Evolutionary conservation across 2,113 vertebrate genomes (phyloP).

Genomic region (Ancistrus triradiatus): DNA sequence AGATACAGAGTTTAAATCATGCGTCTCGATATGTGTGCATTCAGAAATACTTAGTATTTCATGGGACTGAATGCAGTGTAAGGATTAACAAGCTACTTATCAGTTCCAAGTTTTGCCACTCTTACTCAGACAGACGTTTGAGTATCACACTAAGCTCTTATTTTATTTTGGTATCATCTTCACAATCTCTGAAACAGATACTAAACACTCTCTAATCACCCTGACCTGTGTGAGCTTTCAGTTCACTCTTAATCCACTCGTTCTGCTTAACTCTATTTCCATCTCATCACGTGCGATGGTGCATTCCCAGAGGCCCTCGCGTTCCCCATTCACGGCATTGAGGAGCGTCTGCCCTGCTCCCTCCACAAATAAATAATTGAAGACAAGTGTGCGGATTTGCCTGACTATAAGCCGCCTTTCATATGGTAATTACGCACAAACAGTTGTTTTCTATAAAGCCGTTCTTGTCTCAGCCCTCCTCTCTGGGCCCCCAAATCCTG

Average conservation of each 20-base stretch:
- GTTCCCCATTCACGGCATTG: conserved; percentile 30
- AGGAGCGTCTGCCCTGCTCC: conserved; percentile 14
- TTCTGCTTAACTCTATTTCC: conserved; percentile 37
- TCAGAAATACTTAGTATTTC: no score
- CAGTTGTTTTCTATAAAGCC: conserved; percentile 48
- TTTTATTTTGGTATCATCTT: no score
- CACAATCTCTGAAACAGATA: no score
- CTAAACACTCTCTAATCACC: no score
- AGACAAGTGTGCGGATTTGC: conserved; percentile 46
- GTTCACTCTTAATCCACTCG: conserved; percentile 35
- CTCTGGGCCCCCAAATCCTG: conserved; percentile 21
- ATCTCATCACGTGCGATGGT: conserved; percentile 39
- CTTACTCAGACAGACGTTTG: no score
- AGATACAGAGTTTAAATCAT: no score
- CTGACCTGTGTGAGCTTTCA: background rate
- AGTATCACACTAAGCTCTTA: no score
- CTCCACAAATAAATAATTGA: conserved; percentile 50
- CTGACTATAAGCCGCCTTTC: conserved; percentile 50
- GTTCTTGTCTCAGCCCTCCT: conserved; percentile 39
- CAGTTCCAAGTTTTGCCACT: no score
- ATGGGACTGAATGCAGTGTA: no score
- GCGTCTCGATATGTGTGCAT: no score
- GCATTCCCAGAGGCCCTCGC: conserved; percentile 39
- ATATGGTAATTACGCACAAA: conserved; percentile 57
- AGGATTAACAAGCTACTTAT: no score